These are phyloP conservation scores for Chiloscyllium plagiosum DNA, from an alignment of 2,113 vertebrate genomes.

Conservation along the genomic window DNA sequence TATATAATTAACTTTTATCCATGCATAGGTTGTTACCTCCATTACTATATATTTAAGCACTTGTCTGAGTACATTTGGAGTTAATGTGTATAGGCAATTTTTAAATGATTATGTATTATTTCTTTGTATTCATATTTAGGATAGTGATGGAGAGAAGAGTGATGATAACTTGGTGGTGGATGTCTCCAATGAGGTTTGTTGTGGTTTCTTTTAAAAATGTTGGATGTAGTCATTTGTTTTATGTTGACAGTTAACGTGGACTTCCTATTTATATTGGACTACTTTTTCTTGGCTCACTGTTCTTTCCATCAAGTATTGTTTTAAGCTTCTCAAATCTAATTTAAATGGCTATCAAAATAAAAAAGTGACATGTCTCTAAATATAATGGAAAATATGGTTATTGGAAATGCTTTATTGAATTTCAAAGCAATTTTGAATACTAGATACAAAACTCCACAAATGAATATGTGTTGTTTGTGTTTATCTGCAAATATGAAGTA, in stretches of 20 bases:
- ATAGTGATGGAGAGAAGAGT: slow-evolving; percentile 74
- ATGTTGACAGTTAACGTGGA: background rate
- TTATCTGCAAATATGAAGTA: background rate
- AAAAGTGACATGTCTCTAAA: background rate
- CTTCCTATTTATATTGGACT: background rate
- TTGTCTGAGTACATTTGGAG: background rate
- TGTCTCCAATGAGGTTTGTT: slow-evolving; percentile 75
- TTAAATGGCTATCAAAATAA: background rate
- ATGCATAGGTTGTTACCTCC: background rate
- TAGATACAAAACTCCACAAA: background rate
- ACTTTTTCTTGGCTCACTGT: background rate
- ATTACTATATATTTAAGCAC: background rate
- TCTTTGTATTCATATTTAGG: slow-evolving; percentile 51
- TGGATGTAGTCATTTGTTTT: background rate
- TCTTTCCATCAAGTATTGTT: background rate
- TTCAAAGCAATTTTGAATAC: background rate
- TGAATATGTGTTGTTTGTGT: background rate
- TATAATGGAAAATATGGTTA: background rate
- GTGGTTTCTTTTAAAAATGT: background rate
- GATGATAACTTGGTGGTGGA: slow-evolving; percentile 78
- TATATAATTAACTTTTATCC: background rate
- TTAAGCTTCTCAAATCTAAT: background rate
- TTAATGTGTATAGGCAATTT: background rate
- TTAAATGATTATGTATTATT: background rate
- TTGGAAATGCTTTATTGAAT: background rate